Evolutionary conservation across 2,888 invertebrate species (phyloP).

Genomic region (Chloroclystis v-ata): DNA sequence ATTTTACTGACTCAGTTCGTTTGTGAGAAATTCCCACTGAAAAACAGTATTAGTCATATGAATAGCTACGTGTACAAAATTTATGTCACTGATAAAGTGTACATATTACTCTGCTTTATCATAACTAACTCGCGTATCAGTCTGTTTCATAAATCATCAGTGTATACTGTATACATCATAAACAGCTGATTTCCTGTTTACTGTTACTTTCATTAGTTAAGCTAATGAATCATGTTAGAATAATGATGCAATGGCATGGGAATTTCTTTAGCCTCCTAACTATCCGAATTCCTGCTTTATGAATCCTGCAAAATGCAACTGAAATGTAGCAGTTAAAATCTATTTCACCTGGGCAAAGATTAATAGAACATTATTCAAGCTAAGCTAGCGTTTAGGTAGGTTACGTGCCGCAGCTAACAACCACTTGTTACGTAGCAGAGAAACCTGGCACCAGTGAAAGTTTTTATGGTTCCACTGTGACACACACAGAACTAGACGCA

Average conservation of each 20-base stretch:
- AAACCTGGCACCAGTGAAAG: conserved; percentile 68
- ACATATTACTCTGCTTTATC: no score
- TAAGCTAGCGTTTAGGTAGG: conserved; percentile 31
- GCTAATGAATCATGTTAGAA: conserved; percentile 26
- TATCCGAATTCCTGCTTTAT: conserved; percentile 15
- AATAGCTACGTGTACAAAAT: conserved; percentile 8
- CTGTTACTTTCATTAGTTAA: conserved; percentile 25
- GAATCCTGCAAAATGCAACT: conserved; percentile 24
- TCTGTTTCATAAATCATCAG: background rate
- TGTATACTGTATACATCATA: background rate
- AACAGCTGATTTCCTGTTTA: conserved; percentile 10
- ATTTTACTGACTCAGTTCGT: conserved; percentile 46
- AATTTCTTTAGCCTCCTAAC: conserved; percentile 36
- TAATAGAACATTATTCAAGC: conserved; percentile 24
- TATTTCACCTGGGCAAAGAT: conserved; percentile 19
- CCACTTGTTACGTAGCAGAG: conserved; percentile 59
- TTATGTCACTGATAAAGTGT: conserved; percentile 2
- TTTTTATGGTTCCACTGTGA: conserved; percentile 49
- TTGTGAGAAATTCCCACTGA: conserved; percentile 33
- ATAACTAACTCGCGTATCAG: no score
- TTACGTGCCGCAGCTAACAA: conserved; percentile 47
- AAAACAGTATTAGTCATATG: conserved; percentile 23
- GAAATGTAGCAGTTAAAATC: conserved; percentile 22
- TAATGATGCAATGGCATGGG: conserved; percentile 30
- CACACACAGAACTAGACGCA: conserved; percentile 43